phyloP scores from a whole-genome alignment of 2,113 vertebrate genomes.

The Cavia porcellus region DNA sequence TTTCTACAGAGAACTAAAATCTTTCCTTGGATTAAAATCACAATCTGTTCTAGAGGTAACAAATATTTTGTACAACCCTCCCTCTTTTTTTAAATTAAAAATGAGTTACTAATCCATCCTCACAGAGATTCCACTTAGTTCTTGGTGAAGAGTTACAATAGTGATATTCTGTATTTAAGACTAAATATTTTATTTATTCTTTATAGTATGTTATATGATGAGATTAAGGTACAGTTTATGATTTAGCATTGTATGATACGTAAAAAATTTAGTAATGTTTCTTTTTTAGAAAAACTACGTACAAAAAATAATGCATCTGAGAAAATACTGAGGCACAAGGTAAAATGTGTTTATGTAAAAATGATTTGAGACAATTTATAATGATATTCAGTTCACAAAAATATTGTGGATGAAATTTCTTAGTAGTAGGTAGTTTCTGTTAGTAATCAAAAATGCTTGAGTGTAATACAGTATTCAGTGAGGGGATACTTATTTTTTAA shows the following conservation, averaged over 20 bases:
- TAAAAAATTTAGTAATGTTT: constrained; percentile 13
- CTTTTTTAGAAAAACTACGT: constrained; percentile 31
- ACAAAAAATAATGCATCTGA: not conserved
- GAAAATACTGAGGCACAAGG: not conserved
- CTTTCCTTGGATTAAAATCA: constrained; percentile 60
- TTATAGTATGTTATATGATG: not conserved
- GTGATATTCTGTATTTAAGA: not conserved
- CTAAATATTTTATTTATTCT: constrained; percentile 23
- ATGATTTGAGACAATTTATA: constrained; percentile 6
- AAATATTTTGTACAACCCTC: not conserved
- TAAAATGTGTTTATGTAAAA: constrained; percentile 32
- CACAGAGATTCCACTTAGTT: constrained; percentile 14
- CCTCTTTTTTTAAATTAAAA: not conserved
- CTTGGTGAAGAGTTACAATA: not conserved
- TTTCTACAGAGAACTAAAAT: constrained; percentile 35
- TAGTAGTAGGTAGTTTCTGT: not conserved
- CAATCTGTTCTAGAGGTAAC: constrained; percentile 25
- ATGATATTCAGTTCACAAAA: constrained; percentile 39
- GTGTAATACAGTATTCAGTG: not conserved
- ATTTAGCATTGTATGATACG: not conserved
- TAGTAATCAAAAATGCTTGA: not conserved
- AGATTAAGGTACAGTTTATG: constrained; percentile 27
- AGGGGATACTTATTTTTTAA: not conserved
- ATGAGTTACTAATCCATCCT: not conserved
- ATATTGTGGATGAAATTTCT: constrained; percentile 21